Percentiles rank a stretch among this genome's conserved stretches.
phyloP scores from a whole-genome alignment of 2,888 invertebrate species.

The Myathropa florea region DNA sequence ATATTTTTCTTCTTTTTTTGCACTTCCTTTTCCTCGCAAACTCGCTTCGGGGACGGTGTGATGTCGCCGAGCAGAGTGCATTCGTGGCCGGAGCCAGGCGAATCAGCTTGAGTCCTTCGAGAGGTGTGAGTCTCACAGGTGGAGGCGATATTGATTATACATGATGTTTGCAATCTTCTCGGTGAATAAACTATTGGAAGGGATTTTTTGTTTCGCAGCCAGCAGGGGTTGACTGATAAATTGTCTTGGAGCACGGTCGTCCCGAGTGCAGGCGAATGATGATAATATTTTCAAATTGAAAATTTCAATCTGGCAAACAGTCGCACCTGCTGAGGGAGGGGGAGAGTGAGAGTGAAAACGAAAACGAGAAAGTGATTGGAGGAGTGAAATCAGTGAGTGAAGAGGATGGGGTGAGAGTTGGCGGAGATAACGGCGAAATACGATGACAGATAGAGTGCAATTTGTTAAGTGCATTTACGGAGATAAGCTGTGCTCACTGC shows the following conservation, averaged over 20 bases:
- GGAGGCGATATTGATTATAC: constrained; percentile 34
- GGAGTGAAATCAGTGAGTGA: not conserved
- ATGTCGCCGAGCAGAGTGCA: constrained; percentile 22
- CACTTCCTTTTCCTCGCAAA: constrained; percentile 6
- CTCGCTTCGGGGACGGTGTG: not conserved
- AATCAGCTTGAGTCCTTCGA: not conserved
- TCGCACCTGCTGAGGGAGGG: not conserved
- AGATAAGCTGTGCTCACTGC: not conserved
- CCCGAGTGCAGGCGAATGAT: not conserved
- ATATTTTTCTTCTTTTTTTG: not conserved
- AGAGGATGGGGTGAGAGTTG: not conserved
- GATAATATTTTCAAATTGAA: constrained; percentile 57
- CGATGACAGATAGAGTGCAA: constrained; percentile 26
- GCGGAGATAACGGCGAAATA: not conserved
- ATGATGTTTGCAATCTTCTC: constrained; percentile 37
- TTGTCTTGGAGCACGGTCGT: constrained; percentile 16
- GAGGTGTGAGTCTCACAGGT: not conserved
- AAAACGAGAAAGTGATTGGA: constrained; percentile 10
- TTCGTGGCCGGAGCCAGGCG: not conserved
- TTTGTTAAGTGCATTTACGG: constrained; percentile 1
- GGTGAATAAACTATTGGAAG: constrained; percentile 31
- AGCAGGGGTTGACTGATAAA: constrained; percentile 49
- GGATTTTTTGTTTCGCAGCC: constrained; percentile 7
- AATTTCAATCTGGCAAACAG: constrained; percentile 23
- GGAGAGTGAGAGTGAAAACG: not conserved